Base-by-base conservation (phyloP, 2,113 vertebrate species). In the Hucho hucho region DNA sequence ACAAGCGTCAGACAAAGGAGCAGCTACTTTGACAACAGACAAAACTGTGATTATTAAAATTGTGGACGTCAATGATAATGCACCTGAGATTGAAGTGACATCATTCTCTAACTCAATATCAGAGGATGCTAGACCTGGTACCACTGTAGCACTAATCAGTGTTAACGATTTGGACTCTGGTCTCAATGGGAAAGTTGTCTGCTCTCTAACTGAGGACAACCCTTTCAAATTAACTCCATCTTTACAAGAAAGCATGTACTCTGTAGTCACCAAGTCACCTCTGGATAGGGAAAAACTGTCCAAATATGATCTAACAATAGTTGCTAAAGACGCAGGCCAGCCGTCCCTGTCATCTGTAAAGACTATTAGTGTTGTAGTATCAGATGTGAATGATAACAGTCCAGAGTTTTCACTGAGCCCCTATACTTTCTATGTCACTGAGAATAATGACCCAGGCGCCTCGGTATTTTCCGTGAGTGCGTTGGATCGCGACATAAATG, bases 71-170 rank as follows among this genome's bases (percentile, higher is more conserved):
- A 92, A 92, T 58, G 91, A 92, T 65, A 97, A 97, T 1, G 86
- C 85, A 2, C 96, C 96, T 0, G 92, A 95, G 24, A 94, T 97
- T 74, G 89, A 94, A 28, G 88, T 97, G 26, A 96, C 93, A 0
- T 95, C 95, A 1, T 79, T 96, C 76, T 95, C 96, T 59, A 94
- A 88, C 64, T 90, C 94, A 0, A 85, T 97, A 18, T 65, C 84
- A 0, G 90, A 91, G 37, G 75, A 91, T 63, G 69, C 86, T 0
- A 85, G 80, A 69, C 49, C 69, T 1, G 89, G 89, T 14, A 91
- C 89, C 0, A 83, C 80, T 1, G 75, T 92, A 1, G 84, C 88
- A 0, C 65, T 91, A 0, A 80, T 92, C 2, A 89, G 81, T 78
- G 81, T 87, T 0, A 2, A 9, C 18, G 90, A 92, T 70, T 43